phyloP scores from a whole-genome alignment of 2,797 vertebrate genomes.

The Glossophaga mutica region DNA sequence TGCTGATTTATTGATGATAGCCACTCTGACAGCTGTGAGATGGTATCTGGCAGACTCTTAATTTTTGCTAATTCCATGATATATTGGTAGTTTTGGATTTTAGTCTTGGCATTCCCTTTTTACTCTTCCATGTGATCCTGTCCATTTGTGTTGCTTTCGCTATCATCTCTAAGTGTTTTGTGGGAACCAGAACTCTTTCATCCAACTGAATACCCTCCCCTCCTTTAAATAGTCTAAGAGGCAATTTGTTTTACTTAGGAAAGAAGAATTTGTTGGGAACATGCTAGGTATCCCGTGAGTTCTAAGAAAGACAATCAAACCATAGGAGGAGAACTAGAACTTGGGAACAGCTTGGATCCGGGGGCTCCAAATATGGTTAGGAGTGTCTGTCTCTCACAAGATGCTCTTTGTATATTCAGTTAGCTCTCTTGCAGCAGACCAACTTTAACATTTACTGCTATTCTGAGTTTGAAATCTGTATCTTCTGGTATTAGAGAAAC shows the following conservation, averaged over 20 bases:
- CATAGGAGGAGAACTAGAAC: background rate
- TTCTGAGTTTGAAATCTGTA: background rate
- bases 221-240: background rate
- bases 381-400: background rate
- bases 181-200: background rate
- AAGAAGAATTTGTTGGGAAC: background rate
- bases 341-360: background rate
- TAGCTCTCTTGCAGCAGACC: background rate
- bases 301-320: background rate
- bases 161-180: background rate
- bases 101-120: background rate
- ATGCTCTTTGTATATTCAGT: background rate
- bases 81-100: constrained; percentile 28
- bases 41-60: background rate
- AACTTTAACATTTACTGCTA: background rate
- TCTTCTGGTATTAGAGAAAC: background rate
- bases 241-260: constrained; percentile 10
- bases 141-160: background rate
- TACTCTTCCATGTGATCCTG: background rate
- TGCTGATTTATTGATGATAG: background rate
- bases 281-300: background rate
- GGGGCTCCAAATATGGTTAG: background rate
- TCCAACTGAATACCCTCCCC: background rate
- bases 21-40: background rate
- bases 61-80: background rate